Evolutionary conservation across 2,113 vertebrate species (phyloP), one percentile per base, ranked within the genome.

Genomic region (Epinephelus lanceolatus): DNA sequence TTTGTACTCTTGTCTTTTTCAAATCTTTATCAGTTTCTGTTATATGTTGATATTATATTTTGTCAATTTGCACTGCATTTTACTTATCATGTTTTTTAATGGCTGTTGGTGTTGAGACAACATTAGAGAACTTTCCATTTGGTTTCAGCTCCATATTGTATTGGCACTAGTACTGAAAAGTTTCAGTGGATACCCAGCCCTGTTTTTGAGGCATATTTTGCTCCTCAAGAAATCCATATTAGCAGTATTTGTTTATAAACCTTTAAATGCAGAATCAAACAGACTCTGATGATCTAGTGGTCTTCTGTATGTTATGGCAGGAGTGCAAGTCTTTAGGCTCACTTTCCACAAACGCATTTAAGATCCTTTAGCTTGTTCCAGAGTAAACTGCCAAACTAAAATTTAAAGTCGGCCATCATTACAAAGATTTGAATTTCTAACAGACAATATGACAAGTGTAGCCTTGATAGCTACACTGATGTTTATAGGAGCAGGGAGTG

Each of bases 391-490:
- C 21, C 27, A 23, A n/a, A 57, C 15, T 21, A 17, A 37, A 57
- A 40, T 33, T 81, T 10, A 4, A 57, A 15, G 42, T 23, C 47
- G 45, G 17, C 9, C 56, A 10, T 71, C 66, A 56, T 78, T 42
- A 30, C 21, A 65, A 70, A 23, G 15, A 62, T 60, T n/a, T 55
- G 8, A 77, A 55, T 30, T 23, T 71, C n/a, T 14, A 73, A 37
- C 14, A 1, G 51, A 17, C 19, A 69, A 25, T 52, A 57, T 59
- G 5, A 15, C 12, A 5, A 51, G 53, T 68, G 47, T 52, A 14
- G 33, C 23, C 18, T 67, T 7, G 1, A 72, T 67, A 1, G 4
- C 33, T 3, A 14, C 12, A 4, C 21, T 53, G 37, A 21, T 47
- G 25, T n/a, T 56, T 61, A 9, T 42, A 45, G 61, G 74, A 57